Conservation (phyloP, 2,888 invertebrate genomes). For the Eledone cirrhosa region DNA sequence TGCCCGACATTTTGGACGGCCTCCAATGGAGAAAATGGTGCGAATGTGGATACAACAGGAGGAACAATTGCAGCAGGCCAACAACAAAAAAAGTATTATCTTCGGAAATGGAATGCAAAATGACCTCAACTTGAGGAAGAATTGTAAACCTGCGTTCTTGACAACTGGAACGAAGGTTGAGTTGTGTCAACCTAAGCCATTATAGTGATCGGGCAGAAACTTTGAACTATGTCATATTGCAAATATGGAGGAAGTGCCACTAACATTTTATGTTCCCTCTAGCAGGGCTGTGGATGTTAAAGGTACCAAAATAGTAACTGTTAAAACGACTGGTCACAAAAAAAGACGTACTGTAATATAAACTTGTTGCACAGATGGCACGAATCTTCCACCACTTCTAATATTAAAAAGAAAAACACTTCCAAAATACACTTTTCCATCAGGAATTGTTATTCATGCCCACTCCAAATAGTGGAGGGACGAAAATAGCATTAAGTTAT, state of each 20-base stretch:
- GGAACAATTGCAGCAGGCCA: not conserved
- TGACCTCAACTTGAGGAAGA: not conserved
- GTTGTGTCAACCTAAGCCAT: conserved; percentile 1
- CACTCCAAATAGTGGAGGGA: not conserved
- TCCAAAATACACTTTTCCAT: not conserved
- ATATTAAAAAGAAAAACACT: conserved; percentile 1
- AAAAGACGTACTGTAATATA: not conserved
- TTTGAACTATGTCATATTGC: conserved; percentile 1
- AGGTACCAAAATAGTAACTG: not conserved
- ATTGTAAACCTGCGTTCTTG: not conserved
- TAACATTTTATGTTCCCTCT: not conserved
- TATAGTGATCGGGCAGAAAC: not conserved
- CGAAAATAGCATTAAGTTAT: not conserved
- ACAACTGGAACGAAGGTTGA: not conserved
- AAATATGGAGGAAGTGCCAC: not conserved
- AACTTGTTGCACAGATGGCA: not conserved
- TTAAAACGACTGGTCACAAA: not conserved
- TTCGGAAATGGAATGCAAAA: not conserved
- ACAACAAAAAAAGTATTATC: not conserved
- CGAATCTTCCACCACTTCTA: not conserved
- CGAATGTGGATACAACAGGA: not conserved
- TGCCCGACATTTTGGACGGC: not conserved
- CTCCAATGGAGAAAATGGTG: not conserved
- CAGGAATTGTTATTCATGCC: not conserved
- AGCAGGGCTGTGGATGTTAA: not conserved